A percentile compares a stretch with the other conserved stretches of the same genome.
These are phyloP conservation scores for Mustela lutreola DNA, from an alignment of 2,113 vertebrate species.

Conservation along the genomic window DNA sequence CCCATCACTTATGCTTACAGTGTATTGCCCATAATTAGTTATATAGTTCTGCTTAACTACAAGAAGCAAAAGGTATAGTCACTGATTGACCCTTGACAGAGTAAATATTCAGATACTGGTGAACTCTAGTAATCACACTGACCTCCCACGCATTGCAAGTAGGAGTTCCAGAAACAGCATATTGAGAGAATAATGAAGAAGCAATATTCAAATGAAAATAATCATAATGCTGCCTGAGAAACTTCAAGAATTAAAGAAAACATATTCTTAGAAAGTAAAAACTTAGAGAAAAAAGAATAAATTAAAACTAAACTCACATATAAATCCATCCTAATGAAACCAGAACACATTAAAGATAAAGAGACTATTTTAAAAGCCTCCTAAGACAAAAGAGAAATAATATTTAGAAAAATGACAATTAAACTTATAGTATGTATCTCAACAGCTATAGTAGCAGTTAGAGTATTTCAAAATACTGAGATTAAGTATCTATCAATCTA, in stretches of 20 bases:
- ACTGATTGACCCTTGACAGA: neutral
- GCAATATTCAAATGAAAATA: neutral
- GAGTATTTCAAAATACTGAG: neutral
- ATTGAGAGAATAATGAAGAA: neutral
- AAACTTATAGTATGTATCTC: neutral
- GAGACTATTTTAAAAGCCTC: neutral
- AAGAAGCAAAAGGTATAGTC: neutral
- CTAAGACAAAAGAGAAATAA: neutral
- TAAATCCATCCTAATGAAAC: neutral
- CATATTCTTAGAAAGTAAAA: neutral
- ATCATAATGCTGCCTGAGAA: neutral
- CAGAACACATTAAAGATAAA: neutral
- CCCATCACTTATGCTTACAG: neutral
- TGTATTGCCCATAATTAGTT: neutral
- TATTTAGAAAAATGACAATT: neutral
- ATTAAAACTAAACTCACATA: neutral
- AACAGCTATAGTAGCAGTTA: neutral
- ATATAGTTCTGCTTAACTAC: neutral
- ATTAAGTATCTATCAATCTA: neutral
- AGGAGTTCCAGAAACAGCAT: neutral
- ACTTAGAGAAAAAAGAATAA: neutral
- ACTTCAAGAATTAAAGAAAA: constrained; percentile 7
- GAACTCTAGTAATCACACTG: neutral
- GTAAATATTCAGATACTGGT: neutral
- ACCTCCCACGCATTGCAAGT: neutral